Evolutionary conservation across 2,888 invertebrate genomes (phyloP).

Genomic region (Loripinus fragilis): DNA sequence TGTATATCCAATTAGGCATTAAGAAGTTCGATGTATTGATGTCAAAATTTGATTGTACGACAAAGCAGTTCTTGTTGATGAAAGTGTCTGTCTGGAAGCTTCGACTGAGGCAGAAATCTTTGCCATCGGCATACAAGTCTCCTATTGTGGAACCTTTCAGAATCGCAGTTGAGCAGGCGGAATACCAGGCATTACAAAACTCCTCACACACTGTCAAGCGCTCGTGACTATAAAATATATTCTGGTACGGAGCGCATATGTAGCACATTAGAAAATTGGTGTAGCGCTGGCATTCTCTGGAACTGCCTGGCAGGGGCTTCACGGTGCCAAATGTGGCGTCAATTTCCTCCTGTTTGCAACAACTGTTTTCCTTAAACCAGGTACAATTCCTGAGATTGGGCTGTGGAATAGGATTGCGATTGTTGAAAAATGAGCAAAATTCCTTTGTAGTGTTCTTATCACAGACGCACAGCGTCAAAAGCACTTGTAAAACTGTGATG

Average conservation of each 20-base stretch:
- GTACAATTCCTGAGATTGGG: slow-evolving; percentile 83
- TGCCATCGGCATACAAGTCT: slow-evolving; percentile 79
- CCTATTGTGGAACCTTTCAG: slow-evolving; percentile 82
- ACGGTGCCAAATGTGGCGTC: slow-evolving; percentile 82
- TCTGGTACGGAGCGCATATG: slow-evolving; percentile 83
- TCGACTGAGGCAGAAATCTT: slow-evolving; percentile 80
- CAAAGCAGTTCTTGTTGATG: slow-evolving; percentile 77
- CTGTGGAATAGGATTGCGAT: slow-evolving; percentile 82
- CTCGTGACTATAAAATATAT: slow-evolving; percentile 80
- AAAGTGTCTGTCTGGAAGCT: slow-evolving; percentile 77
- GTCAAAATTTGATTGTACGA: slow-evolving; percentile 68
- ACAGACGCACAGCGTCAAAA: not conserved
- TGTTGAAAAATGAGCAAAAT: slow-evolving; percentile 83
- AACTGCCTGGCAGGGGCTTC: slow-evolving; percentile 82
- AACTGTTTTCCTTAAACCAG: slow-evolving; percentile 82
- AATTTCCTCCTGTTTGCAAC: slow-evolving; percentile 83
- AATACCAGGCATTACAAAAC: slow-evolving; percentile 82
- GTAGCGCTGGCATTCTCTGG: slow-evolving; percentile 80
- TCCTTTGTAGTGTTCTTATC: slow-evolving; percentile 17
- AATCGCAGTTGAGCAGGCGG: slow-evolving; percentile 80
- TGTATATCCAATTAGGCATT: not conserved
- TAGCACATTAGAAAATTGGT: slow-evolving; percentile 84
- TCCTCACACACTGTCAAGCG: slow-evolving; percentile 81
- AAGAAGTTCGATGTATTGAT: slow-evolving; percentile 4
- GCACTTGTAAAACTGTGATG: not conserved